Base-by-base conservation (phyloP, 2,888 invertebrate species). In the Gonocerus acuteangulatus region DNA sequence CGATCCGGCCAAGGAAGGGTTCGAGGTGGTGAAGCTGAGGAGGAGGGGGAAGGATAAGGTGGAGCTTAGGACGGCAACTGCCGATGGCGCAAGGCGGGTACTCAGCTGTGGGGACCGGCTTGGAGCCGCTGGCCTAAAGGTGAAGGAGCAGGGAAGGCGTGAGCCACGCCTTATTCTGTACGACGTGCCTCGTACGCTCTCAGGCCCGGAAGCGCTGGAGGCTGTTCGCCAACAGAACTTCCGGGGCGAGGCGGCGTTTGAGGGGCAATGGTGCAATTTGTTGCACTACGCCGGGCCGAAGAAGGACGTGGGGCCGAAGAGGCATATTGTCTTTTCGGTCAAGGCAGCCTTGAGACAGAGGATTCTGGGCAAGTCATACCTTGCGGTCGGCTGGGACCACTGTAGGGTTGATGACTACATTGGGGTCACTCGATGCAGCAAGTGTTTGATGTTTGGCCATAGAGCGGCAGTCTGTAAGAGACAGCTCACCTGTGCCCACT, bases 351-450 rank as follows among this genome's bases (percentile, higher is more conserved):
- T 51, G n/a, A 51, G 51, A 19, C 19, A 34, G 1, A 3, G 16
- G 4, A 2, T 51, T 9, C 1, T 51, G 6, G 9, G 1, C 2
- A 32, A 13, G 36, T 32, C 34, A 11, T 18, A 16, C 18, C 1
- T 51, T 2, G 23, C 13, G 4, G 13, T 51, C 36, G 18, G 18
- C 1, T 51, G 36, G 51, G 18, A 27, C n/a, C 27, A 2, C 34
- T 51, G 51, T 27, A 27, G 51, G 3, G 51, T 51, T 1, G 27
- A 32, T 3, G 51, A 51, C 36, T 51, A 16, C 16, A 18, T 51
- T 13, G 36, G 51, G 18, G 51, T 51, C 18, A 51, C 51, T 9
- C n/a, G 51, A n/a, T 51, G 51, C 34, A 19, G 19, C 27, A 6
- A 19, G 32, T 51, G 51, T 13, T 18, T 34, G 34, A 18, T 27